These are phyloP conservation scores for Enteromius thamalakanensis DNA, from an alignment of 2,797 vertebrate species.

Conservation along the genomic window DNA sequence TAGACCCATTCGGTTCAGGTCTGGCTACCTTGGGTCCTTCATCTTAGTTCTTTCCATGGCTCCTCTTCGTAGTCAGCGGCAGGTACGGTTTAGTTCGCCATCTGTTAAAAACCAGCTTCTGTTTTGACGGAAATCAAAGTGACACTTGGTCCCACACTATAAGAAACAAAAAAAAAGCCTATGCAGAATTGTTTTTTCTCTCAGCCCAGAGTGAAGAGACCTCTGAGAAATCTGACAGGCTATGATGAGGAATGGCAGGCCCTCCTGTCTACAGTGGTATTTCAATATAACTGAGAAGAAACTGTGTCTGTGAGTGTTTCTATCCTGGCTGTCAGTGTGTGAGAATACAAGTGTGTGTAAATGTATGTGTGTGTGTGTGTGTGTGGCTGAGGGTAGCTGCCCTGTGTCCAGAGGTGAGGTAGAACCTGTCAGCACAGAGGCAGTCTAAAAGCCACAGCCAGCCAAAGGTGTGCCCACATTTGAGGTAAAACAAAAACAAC, in stretches of 20 bases:
- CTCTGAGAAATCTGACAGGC: slow-evolving; percentile 9
- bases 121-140: slow-evolving; percentile 68
- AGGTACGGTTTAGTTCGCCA: slow-evolving; percentile 56
- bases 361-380: slow-evolving; percentile 59
- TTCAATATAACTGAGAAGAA: slow-evolving; percentile 71
- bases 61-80: slow-evolving; percentile 43
- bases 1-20: slow-evolving; percentile 62
- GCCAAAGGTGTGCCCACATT: slow-evolving; percentile 77
- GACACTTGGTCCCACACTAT: slow-evolving; percentile 78
- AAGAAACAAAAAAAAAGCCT: slow-evolving; percentile 62
- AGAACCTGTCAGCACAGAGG: slow-evolving; percentile 81
- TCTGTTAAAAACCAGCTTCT: slow-evolving; percentile 57
- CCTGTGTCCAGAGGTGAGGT: slow-evolving; percentile 85
- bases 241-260: slow-evolving; percentile 66
- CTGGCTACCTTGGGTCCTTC: slow-evolving; percentile 61
- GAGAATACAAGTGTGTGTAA: slow-evolving; percentile 50
- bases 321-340: slow-evolving; percentile 64
- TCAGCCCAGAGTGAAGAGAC: slow-evolving; percentile 39
- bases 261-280: slow-evolving; percentile 82
- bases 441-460: slow-evolving; percentile 75
- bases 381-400: slow-evolving; percentile 77
- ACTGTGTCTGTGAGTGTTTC: slow-evolving; percentile 38
- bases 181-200: slow-evolving; percentile 42
- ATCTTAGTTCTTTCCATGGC: slow-evolving; percentile 51
- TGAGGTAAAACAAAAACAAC: slow-evolving; percentile 77